Evolutionary conservation across 2,888 invertebrate genomes (phyloP).

Genomic region (Drosophila eohydei): DNA sequence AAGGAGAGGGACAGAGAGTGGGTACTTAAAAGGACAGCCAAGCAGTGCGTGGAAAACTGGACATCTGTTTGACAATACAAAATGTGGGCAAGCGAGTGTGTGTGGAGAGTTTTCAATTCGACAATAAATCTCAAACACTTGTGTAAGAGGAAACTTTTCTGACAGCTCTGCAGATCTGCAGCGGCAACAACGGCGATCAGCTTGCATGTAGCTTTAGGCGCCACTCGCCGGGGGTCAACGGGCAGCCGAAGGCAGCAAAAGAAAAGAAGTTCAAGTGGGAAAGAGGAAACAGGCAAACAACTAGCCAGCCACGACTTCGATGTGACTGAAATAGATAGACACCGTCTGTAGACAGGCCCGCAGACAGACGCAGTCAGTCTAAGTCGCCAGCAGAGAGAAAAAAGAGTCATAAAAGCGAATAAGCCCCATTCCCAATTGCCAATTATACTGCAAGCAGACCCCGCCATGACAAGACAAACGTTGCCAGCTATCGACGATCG

Average conservation of each 20-base stretch:
- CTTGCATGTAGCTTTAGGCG: conserved; percentile 68
- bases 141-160: conserved; percentile 22
- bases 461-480: conserved; percentile 71
- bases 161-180: conserved; percentile 49
- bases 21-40: conserved; percentile 57
- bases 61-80: conserved; percentile 67
- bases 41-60: conserved; percentile 71
- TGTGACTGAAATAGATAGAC: conserved; percentile 71
- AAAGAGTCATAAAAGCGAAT: conserved; percentile 77
- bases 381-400: conserved; percentile 29
- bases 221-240: conserved; percentile 72
- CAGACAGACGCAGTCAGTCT: conserved; percentile 43
- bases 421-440: conserved; percentile 79
- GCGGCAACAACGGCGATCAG: conserved; percentile 21
- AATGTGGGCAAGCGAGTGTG: not conserved
- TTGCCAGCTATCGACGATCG: conserved; percentile 76
- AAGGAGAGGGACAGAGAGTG: not conserved
- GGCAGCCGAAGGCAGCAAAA: conserved; percentile 20
- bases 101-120: not conserved
- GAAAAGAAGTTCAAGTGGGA: conserved; percentile 29
- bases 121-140: conserved; percentile 54
- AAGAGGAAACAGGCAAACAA: conserved; percentile 58
- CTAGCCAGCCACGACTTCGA: conserved; percentile 74
- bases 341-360: conserved; percentile 15
- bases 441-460: conserved; percentile 68